Base-by-base conservation (phyloP, 2,113 vertebrate species). In the Scomber scombrus region DNA sequence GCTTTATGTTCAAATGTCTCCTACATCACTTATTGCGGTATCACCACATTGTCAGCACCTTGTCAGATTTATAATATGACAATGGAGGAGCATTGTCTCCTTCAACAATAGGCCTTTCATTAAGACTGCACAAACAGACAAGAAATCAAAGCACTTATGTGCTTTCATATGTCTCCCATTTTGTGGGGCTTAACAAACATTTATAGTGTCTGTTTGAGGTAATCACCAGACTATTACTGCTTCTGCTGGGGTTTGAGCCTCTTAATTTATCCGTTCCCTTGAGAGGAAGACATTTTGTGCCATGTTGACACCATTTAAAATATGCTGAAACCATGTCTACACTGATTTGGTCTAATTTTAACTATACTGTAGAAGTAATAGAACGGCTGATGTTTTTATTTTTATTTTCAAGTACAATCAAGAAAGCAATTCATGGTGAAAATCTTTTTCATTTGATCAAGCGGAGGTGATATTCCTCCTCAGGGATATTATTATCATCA, bases 231-330 rank as follows among this genome's bases (percentile, higher is more conserved):
- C 65, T 16, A 68, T 88, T 80, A 75, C 75, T 63, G 31, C 40
- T 50, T 81, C 70, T 81, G 58, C 70, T 52, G 45, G 46, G 70
- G 79, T 82, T 75, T 84, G 19, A 71, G 60, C 66, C 78, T 78
- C 75, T 52, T 74, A 40, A 84, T 81, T 73, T 78, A 58, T 71
- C 65, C 45, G 70, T 66, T 87, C 54, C 70, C 51, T 85, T 68
- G 8, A 56, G 80, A 73, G 49, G 61, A 74, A 79, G 82, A 79
- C 82, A 75, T 85, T 82, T 84, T 82, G 71, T 81, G 54, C 54
- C 16, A 75, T 78, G 75, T 85, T 74, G 82, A 52, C 68, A 75
- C 80, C 75, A 79, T 87, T 87, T 89, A 77, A 82, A 85, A 85
- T 76, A 45, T 80, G 79, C 75, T 88, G 75, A 85, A 71, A 56